A percentile compares a stretch with the other conserved stretches of the same genome.
phyloP scores from a whole-genome alignment of 2,888 invertebrate species.

The Argyra leucocephala region DNA sequence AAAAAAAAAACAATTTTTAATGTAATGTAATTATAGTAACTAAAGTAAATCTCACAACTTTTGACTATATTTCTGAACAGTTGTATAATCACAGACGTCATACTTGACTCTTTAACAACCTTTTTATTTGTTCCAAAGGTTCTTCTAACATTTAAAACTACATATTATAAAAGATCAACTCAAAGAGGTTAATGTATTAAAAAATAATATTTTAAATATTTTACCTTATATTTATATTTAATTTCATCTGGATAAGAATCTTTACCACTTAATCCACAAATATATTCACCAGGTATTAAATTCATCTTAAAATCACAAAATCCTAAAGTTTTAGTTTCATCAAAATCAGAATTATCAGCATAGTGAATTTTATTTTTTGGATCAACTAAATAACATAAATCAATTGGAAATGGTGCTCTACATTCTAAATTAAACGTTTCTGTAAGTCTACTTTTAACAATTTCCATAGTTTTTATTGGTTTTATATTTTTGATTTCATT shows the following conservation, averaged over 20 bases:
- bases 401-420: conserved; percentile 27
- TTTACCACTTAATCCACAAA: conserved; percentile 29
- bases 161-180: too few species aligned
- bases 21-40: too few species aligned
- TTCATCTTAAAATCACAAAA: conserved; percentile 28
- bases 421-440: conserved; percentile 22
- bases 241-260: conserved; percentile 29
- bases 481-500: conserved; percentile 9
- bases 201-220: background rate
- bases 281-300: conserved; percentile 28
- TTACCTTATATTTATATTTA: conserved; percentile 28
- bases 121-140: too few species aligned
- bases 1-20: too few species aligned
- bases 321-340: conserved; percentile 27
- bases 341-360: conserved; percentile 25
- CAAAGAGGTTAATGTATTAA: too few species aligned
- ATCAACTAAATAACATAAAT: conserved; percentile 30
- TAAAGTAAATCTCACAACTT: too few species aligned
- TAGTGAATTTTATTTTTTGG: conserved; percentile 28
- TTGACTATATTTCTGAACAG: too few species aligned
- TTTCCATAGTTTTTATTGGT: conserved; percentile 7
- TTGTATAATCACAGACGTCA: too few species aligned
- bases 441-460: background rate
- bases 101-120: too few species aligned
- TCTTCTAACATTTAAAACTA: too few species aligned